Base-by-base conservation (phyloP, 1,140 invertebrate species). In the Gonatopus flavifemur region DNA sequence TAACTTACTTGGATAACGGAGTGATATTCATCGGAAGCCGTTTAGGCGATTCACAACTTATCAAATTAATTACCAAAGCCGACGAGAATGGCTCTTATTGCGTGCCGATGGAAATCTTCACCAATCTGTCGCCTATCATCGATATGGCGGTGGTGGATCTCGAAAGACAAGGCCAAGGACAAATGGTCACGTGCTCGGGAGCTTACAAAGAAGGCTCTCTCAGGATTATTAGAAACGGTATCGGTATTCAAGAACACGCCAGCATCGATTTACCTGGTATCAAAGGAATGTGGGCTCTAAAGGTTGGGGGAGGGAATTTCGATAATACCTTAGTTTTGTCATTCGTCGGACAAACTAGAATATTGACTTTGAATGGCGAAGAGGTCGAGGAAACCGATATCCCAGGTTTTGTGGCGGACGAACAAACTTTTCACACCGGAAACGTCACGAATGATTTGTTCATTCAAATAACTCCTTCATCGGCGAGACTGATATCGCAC, bases 1-100 rank as follows among this genome's bases (percentile, higher is more conserved):
- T 99, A 68, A 98, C 95, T n/a, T 99, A 99, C 70, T 80, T 99
- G 37, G 97, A 99, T 71, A 99, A 99, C 81, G 94, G 94, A 32
- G 96, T 99, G 19, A 88, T 99, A 38, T 99, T 96, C 74, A 87
- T 99, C 61, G 97, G 97, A 0, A 98, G 96, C 1, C 85, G 94
- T 16, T 81, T 99, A 18, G 97, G 97, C 0, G 97, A 99, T 77
- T 98, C 94, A 0, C 96, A 98, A 55, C 78, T 99, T 3, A 88
- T 99, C 1, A 94, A 95, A 66, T 80, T 99, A 28, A 94, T 90
- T 60, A 86, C 88, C 3, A 86, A 89, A 55, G 79, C 88, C 0
- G 91, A 97, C 74, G 91, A 94, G 36, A 85, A 83, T 66, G 88
- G 89, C 9, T 92, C 91, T 10, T 98, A 96, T 73, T 91, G 98